Conservation (phyloP, 2,113 vertebrate species). For the Archocentrus centrarchus region DNA sequence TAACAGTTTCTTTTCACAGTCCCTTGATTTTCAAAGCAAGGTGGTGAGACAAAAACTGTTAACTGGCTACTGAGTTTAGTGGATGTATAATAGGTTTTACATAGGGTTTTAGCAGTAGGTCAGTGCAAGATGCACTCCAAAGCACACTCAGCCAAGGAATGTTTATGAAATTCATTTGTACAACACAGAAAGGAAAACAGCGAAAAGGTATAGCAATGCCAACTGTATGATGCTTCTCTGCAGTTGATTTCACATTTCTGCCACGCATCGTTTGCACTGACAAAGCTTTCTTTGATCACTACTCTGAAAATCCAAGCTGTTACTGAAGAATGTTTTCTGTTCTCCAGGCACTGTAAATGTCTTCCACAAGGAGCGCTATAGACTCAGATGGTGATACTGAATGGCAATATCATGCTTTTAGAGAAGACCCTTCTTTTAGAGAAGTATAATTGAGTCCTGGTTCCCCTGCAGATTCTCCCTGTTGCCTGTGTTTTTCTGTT, state of each 20-base stretch:
- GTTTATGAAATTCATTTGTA: constrained; percentile 24
- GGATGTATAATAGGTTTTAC: constrained; percentile 11
- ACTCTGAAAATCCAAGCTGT: constrained; percentile 26
- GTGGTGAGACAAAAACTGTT: constrained; percentile 16
- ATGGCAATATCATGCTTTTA: constrained; percentile 66
- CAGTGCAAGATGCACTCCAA: constrained; percentile 28
- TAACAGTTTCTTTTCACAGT: constrained; percentile 19
- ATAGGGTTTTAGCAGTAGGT: constrained; percentile 1
- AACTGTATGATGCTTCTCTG: constrained; percentile 22
- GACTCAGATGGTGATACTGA: constrained; percentile 39
- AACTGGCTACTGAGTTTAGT: constrained; percentile 12
- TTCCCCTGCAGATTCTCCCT: constrained; percentile 49
- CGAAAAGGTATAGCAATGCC: constrained; percentile 4
- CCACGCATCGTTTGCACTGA: constrained; percentile 28
- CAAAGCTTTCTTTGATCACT: constrained; percentile 35
- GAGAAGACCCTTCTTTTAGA: constrained; percentile 48
- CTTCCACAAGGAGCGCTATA: constrained; percentile 70
- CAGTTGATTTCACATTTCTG: constrained; percentile 27
- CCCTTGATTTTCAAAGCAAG: constrained; percentile 35
- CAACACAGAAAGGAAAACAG: constrained; percentile 22
- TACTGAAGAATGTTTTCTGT: constrained; percentile 17
- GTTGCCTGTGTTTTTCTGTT: constrained; percentile 67
- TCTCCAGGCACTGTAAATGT: constrained; percentile 65
- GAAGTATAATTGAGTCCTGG: constrained; percentile 40
- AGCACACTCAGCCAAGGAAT: constrained; percentile 71